Conservation (phyloP, 1,140 invertebrate genomes). For the Drosophila athabasca region DNA sequence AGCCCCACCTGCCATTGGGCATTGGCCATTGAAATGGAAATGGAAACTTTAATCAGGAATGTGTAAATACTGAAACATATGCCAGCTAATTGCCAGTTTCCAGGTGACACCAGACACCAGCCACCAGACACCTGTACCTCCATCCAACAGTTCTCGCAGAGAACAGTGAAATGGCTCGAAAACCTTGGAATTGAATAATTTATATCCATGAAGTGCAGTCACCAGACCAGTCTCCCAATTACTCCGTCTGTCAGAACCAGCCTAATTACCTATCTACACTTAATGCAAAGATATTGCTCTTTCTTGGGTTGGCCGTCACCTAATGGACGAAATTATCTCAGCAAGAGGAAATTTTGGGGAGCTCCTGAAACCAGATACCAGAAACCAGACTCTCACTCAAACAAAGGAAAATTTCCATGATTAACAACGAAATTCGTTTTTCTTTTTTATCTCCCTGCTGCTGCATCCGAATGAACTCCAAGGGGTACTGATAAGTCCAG, state of each 20-base stretch:
- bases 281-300: slow-evolving; percentile 31
- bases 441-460: neutral
- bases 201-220: neutral
- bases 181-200: slow-evolving; percentile 21
- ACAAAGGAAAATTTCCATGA: slow-evolving; percentile 42
- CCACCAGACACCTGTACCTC: slow-evolving; percentile 12
- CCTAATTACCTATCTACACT: slow-evolving; percentile 40
- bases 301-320: neutral
- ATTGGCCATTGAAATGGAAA: neutral
- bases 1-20: neutral
- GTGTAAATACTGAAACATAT: neutral
- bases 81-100: slow-evolving; percentile 10
- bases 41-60: slow-evolving; percentile 34
- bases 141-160: slow-evolving; percentile 3
- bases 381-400: slow-evolving; percentile 8
- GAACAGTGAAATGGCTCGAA: neutral
- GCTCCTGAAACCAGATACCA: slow-evolving; percentile 34
- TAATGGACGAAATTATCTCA: slow-evolving; percentile 39
- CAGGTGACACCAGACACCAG: too few species aligned
- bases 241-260: slow-evolving; percentile 21
- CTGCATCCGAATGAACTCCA: slow-evolving; percentile 35
- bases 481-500: neutral
- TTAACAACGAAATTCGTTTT: slow-evolving; percentile 19
- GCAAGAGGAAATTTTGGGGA: slow-evolving; percentile 28
- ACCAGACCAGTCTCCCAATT: slow-evolving; percentile 41